Evolutionary conservation across 2,113 vertebrate genomes (phyloP).

Genomic region (Macroglossus sobrinus): DNA sequence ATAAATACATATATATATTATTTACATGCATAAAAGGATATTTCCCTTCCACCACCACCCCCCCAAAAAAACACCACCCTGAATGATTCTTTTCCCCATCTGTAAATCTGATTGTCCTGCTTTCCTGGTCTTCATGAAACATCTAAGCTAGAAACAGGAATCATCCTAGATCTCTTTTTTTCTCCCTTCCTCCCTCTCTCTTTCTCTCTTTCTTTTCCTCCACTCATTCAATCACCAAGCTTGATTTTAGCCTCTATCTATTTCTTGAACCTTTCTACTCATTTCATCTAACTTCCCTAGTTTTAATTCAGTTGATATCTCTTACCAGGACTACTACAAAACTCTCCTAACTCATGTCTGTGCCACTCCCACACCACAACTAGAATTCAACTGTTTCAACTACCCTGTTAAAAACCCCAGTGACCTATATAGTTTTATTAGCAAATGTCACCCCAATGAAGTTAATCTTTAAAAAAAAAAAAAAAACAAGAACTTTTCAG

Average conservation of each 20-base stretch:
- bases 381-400: neutral
- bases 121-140: neutral
- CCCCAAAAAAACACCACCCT: neutral
- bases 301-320: neutral
- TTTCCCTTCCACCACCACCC: neutral
- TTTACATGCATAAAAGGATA: conserved; percentile 12
- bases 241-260: neutral
- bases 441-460: no score
- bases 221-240: neutral
- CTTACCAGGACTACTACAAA: neutral
- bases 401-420: neutral
- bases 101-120: neutral
- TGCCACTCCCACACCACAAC: neutral
- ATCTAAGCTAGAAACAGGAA: neutral
- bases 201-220: no score
- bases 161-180: neutral
- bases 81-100: neutral
- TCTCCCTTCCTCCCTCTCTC: neutral
- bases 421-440: no score
- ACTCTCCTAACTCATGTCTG: neutral
- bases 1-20: neutral
- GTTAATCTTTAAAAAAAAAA: no score
- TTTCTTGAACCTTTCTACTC: neutral
- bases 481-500: neutral
- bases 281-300: neutral